Percentiles rank a stretch among this genome's conserved stretches.
These are phyloP conservation scores for Philopotamus ludificatus DNA, from an alignment of 1,140 invertebrate species.

Conservation along the genomic window DNA sequence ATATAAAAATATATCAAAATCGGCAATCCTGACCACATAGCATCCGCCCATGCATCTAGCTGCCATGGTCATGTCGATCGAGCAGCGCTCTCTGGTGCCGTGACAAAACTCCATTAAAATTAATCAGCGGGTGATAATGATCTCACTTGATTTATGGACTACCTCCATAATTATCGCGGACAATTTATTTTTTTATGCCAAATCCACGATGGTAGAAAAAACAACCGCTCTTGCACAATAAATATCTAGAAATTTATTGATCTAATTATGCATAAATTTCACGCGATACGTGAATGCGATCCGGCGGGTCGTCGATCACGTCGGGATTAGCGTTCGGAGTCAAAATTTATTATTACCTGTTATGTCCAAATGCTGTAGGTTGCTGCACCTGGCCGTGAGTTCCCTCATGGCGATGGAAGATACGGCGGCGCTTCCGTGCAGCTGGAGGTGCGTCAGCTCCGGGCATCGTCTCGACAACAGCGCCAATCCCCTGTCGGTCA, in stretches of 20 bases:
- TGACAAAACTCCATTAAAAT: conserved; percentile 40
- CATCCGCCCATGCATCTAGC: conserved; percentile 4
- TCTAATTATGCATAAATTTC: neutral
- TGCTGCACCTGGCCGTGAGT: conserved; percentile 64
- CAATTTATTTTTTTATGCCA: conserved; percentile 3
- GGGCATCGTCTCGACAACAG: conserved; percentile 70
- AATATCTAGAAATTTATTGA: neutral
- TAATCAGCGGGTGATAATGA: conserved; percentile 40
- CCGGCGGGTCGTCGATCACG: neutral
- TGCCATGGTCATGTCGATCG: neutral
- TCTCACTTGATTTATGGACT: conserved; percentile 32
- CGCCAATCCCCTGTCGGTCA: conserved; percentile 74
- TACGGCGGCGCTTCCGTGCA: conserved; percentile 67
- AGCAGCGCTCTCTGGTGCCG: conserved; percentile 20
- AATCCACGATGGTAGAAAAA: too few species aligned
- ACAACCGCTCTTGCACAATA: neutral
- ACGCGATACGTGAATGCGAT: neutral
- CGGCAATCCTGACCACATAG: neutral
- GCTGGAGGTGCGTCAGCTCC: conserved; percentile 68
- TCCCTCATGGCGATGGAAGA: conserved; percentile 61
- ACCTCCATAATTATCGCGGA: conserved; percentile 29
- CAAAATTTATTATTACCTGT: conserved; percentile 65
- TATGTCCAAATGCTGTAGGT: conserved; percentile 72
- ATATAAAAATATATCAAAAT: too few species aligned
- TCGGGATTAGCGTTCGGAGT: neutral